Conservation (phyloP, 2,113 vertebrate species). For the Cynocephalus volans region DNA sequence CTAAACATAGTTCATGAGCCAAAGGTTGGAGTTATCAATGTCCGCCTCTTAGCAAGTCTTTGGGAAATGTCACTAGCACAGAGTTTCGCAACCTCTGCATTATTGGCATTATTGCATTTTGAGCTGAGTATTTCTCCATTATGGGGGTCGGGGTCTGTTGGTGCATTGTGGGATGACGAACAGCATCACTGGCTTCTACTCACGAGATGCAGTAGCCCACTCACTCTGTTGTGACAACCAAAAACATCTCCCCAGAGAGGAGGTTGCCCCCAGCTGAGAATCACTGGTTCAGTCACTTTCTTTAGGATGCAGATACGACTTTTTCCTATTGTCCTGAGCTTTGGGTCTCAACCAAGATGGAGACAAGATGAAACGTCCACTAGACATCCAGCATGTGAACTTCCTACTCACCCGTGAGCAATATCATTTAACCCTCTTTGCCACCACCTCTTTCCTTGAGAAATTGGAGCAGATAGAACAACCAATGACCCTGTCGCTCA, state of each 20-base stretch:
- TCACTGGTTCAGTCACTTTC: neutral
- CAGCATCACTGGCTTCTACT: neutral
- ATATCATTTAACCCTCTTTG: neutral
- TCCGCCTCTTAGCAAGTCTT: neutral
- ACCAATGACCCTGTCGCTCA: no score
- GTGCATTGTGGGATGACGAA: no score
- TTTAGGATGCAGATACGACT: neutral
- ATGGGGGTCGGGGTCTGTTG: neutral
- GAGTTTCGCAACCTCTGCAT: neutral
- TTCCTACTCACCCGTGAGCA: neutral
- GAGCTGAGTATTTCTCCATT: neutral
- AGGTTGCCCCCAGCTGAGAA: neutral
- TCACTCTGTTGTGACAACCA: neutral
- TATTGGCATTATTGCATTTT: no score
- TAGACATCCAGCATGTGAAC: neutral
- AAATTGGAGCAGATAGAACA: neutral
- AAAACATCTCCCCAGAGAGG: neutral
- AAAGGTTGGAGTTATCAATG: neutral
- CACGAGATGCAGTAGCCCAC: neutral
- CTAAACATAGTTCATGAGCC: neutral
- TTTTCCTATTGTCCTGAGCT: neutral
- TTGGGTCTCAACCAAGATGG: neutral
- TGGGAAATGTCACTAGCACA: neutral
- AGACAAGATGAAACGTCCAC: neutral
- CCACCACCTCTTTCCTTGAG: neutral